These are phyloP conservation scores for Lepidurus couesii DNA, from an alignment of 1,140 invertebrate species.

Conservation along the genomic window DNA sequence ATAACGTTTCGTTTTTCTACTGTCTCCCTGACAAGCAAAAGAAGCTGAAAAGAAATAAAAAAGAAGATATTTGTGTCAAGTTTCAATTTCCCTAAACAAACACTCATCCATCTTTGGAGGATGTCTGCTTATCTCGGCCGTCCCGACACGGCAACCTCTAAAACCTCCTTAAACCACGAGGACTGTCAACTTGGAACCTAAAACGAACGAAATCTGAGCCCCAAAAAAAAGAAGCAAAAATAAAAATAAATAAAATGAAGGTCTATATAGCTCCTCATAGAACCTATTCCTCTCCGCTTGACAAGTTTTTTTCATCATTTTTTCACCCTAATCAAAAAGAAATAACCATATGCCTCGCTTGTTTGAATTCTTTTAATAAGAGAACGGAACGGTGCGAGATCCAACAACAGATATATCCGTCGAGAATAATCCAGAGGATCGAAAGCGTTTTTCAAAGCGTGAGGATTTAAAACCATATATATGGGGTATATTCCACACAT, in stretches of 20 bases:
- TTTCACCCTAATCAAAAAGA: not conserved
- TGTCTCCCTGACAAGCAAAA: not conserved
- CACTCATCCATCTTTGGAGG: slow-evolving; percentile 15
- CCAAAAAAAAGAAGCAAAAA: no score
- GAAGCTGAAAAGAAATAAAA: not conserved
- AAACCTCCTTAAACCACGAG: not conserved
- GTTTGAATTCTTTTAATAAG: not conserved
- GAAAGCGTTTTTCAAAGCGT: no score
- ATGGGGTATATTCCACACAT: not conserved
- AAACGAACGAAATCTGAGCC: not conserved
- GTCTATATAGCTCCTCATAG: not conserved
- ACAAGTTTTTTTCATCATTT: not conserved
- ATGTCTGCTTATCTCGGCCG: not conserved
- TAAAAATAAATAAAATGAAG: not conserved
- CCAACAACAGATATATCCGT: not conserved
- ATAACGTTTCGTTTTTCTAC: not conserved
- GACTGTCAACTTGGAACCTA: not conserved
- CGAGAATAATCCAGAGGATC: not conserved
- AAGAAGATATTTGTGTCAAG: not conserved
- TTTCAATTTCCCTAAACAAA: slow-evolving; percentile 22
- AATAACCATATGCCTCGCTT: not conserved
- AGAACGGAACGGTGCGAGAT: not conserved
- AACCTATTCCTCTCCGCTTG: not conserved
- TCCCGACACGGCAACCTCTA: slow-evolving; percentile 12
- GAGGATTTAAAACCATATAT: no score